Conservation (phyloP, 2,797 vertebrate genomes). For the Pyrocephalus nanus region DNA sequence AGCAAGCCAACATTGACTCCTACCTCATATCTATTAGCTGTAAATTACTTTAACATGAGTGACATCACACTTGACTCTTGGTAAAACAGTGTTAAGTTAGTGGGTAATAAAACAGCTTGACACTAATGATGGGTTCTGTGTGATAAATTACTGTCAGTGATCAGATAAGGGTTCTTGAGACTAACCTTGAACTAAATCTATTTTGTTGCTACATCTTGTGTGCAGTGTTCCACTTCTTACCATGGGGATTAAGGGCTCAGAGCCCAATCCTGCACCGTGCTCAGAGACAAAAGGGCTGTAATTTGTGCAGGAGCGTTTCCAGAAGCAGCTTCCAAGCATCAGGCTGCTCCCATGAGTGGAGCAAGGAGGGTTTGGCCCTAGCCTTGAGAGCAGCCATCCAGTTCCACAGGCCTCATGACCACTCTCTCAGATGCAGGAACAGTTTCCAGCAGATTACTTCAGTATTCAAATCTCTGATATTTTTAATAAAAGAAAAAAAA, state of each 20-base stretch:
- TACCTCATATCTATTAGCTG: slow-evolving; percentile 55
- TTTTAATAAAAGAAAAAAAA: not conserved
- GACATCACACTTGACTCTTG: slow-evolving; percentile 74
- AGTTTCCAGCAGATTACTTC: slow-evolving; percentile 29
- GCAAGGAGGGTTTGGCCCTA: not conserved
- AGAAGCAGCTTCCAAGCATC: slow-evolving; percentile 38
- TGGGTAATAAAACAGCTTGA: slow-evolving; percentile 75
- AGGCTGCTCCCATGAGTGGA: slow-evolving; percentile 8
- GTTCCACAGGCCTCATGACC: not conserved
- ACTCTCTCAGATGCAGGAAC: not conserved
- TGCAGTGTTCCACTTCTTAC: not conserved
- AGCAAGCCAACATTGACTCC: slow-evolving; percentile 17
- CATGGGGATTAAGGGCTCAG: slow-evolving; percentile 35
- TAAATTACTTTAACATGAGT: slow-evolving; percentile 72
- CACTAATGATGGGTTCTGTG: slow-evolving; percentile 71
- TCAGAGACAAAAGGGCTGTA: not conserved
- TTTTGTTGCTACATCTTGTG: slow-evolving; percentile 55
- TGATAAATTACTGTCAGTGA: slow-evolving; percentile 77
- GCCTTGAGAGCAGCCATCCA: not conserved
- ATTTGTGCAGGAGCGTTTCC: slow-evolving; percentile 27
- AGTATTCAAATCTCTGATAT: not conserved
- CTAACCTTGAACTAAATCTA: slow-evolving; percentile 70
- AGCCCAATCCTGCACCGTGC: not conserved
- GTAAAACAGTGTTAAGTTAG: slow-evolving; percentile 75
- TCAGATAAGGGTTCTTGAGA: slow-evolving; percentile 73